These are phyloP conservation scores for Psilanteris sp. DNA, from an alignment of 1,140 invertebrate species.

Conservation along the genomic window DNA sequence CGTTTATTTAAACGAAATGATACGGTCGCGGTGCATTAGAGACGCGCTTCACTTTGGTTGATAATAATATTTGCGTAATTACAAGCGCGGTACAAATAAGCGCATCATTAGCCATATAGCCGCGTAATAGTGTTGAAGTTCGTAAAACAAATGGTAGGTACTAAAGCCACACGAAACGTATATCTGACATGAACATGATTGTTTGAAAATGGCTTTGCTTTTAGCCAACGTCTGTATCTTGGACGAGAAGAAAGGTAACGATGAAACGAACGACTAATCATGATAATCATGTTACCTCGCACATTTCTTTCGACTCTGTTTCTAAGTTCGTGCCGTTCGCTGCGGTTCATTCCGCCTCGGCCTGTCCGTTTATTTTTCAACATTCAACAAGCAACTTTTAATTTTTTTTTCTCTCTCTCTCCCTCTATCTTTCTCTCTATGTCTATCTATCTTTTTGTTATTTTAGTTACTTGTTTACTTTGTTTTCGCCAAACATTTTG, in stretches of 20 bases:
- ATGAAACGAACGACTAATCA: constrained; percentile 68
- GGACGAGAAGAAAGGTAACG: constrained; percentile 79
- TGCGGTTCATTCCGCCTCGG: constrained; percentile 54
- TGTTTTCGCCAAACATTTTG: not conserved
- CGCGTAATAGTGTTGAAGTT: constrained; percentile 45
- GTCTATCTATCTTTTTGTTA: not conserved
- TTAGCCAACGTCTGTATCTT: constrained; percentile 76
- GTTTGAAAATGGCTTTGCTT: constrained; percentile 79
- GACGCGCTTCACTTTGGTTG: constrained; percentile 1
- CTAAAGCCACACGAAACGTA: constrained; percentile 54
- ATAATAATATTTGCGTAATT: constrained; percentile 44
- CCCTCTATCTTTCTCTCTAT: not conserved
- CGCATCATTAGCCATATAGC: constrained; percentile 36
- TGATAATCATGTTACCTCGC: constrained; percentile 58
- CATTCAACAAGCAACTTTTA: not conserved
- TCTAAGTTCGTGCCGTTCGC: constrained; percentile 51
- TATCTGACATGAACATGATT: constrained; percentile 71
- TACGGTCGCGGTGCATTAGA: not conserved
- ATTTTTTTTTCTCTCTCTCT: constrained; percentile 1
- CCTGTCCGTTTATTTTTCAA: constrained; percentile 27
- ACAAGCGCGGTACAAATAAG: constrained; percentile 40
- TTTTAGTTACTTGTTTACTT: not conserved
- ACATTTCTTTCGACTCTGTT: constrained; percentile 58
- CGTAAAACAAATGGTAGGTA: constrained; percentile 49
- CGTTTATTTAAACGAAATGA: constrained; percentile 16